Percentiles rank a stretch among this genome's conserved stretches.
These are phyloP conservation scores for Nomada flava DNA, from an alignment of 2,888 invertebrate species.

Conservation along the genomic window DNA sequence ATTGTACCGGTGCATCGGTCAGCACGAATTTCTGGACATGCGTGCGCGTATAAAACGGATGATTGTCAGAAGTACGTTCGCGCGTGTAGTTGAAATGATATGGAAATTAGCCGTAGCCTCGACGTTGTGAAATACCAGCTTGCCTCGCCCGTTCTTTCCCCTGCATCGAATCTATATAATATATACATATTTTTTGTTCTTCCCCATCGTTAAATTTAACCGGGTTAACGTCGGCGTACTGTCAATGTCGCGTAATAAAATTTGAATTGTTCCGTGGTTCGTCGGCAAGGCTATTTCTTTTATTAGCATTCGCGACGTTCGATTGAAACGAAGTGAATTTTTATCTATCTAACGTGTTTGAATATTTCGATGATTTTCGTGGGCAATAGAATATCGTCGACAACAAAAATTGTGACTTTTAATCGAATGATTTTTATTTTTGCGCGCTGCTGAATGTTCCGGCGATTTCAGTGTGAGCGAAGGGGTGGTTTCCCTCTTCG, in stretches of 20 bases:
- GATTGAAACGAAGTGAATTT: neutral
- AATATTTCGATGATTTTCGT: too few species aligned
- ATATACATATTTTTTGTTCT: neutral
- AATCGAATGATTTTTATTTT: too few species aligned
- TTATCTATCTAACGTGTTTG: too few species aligned
- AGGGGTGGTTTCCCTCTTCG: too few species aligned
- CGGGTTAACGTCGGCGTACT: neutral
- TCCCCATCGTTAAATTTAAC: neutral
- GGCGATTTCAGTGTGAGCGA: too few species aligned
- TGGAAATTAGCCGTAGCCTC: conserved; percentile 73
- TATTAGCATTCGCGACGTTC: conserved; percentile 2
- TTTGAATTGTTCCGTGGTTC: neutral
- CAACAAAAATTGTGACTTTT: too few species aligned
- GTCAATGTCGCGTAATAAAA: neutral
- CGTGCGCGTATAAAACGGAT: conserved; percentile 48
- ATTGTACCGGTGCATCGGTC: conserved; percentile 47
- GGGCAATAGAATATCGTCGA: too few species aligned
- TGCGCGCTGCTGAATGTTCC: too few species aligned
- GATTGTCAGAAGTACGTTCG: conserved; percentile 53
- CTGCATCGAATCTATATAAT: neutral
- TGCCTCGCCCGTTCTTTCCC: conserved; percentile 31
- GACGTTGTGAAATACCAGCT: conserved; percentile 66
- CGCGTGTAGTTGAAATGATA: conserved; percentile 61
- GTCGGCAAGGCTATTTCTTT: neutral
- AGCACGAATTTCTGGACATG: conserved; percentile 42